phyloP scores from a whole-genome alignment of 2,888 invertebrate species.

The Tolmerus cingulatus region DNA sequence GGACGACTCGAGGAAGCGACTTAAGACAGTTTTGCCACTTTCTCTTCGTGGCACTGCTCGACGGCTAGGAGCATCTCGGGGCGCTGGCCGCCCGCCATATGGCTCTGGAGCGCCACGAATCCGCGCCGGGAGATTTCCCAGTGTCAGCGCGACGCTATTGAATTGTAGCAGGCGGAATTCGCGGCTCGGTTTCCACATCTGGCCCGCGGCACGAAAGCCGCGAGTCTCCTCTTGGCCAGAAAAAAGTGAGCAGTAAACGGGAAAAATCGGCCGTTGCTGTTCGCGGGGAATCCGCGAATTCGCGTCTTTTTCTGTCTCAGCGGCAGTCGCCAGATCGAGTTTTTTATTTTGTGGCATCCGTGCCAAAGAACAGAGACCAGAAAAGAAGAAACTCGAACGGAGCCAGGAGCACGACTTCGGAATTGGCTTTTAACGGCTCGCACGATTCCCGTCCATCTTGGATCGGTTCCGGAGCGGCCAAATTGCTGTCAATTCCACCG shows the following conservation, averaged over 20 bases:
- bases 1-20: conserved; percentile 12
- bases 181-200: conserved; percentile 24
- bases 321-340: not conserved
- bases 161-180: conserved; percentile 19
- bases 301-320: not conserved
- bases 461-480: conserved; percentile 30
- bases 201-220: not conserved
- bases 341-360: not conserved
- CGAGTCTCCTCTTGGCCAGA: not conserved
- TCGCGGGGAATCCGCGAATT: conserved; percentile 32
- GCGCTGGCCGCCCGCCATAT: not conserved
- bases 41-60: conserved; percentile 44
- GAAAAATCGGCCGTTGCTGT: conserved; percentile 18
- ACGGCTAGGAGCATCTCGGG: not conserved
- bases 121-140: not conserved
- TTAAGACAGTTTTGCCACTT: conserved; percentile 44
- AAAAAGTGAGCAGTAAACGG: conserved; percentile 26
- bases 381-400: conserved; percentile 18
- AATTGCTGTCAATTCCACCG: conserved; percentile 45
- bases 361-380: not conserved
- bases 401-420: conserved; percentile 42
- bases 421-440: conserved; percentile 41
- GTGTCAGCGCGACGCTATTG: conserved; percentile 25
- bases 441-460: conserved; percentile 43
- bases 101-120: not conserved